Evolutionary conservation across 2,797 vertebrate genomes (phyloP).

Genomic region (Luscinia luscinia): DNA sequence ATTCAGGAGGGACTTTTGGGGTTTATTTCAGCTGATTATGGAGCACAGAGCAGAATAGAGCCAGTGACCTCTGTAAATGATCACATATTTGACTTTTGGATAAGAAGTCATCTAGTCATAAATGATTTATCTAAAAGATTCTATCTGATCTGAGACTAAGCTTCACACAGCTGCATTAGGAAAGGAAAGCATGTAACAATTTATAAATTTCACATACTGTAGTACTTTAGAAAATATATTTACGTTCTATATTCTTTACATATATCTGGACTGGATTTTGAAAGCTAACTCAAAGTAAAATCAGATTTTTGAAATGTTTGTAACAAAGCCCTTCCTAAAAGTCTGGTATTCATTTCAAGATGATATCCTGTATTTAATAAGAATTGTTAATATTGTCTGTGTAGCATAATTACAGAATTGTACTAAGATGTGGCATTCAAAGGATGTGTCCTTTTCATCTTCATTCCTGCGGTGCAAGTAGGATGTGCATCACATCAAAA

Average conservation of each 20-base stretch:
- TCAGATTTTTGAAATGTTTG: constrained; percentile 65
- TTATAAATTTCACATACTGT: constrained; percentile 63
- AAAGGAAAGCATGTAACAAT: constrained; percentile 56
- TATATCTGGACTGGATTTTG: constrained; percentile 55
- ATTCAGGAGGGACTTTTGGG: constrained; percentile 39
- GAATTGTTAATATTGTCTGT: constrained; percentile 42
- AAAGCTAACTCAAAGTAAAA: constrained; percentile 64
- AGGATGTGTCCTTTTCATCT: constrained; percentile 50
- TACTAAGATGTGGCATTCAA: constrained; percentile 41
- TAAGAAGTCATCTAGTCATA: constrained; percentile 64
- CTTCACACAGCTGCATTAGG: constrained; percentile 36
- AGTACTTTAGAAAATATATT: constrained; percentile 62
- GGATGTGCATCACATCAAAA: constrained; percentile 60
- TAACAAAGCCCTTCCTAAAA: constrained; percentile 60
- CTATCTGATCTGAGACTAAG: constrained; percentile 59
- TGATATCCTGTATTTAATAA: constrained; percentile 58
- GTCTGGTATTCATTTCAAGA: constrained; percentile 61
- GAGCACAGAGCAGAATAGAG: constrained; percentile 52
- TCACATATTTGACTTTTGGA: constrained; percentile 69
- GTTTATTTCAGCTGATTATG: constrained; percentile 66
- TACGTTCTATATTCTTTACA: constrained; percentile 57
- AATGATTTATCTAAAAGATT: constrained; percentile 65
- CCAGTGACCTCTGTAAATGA: constrained; percentile 72
- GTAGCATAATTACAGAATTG: constrained; percentile 44
- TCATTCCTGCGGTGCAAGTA: constrained; percentile 56